Conservation (phyloP, 30 jellyfish, hydroid and myxozoan species). For the Sanderia malayensis region DNA sequence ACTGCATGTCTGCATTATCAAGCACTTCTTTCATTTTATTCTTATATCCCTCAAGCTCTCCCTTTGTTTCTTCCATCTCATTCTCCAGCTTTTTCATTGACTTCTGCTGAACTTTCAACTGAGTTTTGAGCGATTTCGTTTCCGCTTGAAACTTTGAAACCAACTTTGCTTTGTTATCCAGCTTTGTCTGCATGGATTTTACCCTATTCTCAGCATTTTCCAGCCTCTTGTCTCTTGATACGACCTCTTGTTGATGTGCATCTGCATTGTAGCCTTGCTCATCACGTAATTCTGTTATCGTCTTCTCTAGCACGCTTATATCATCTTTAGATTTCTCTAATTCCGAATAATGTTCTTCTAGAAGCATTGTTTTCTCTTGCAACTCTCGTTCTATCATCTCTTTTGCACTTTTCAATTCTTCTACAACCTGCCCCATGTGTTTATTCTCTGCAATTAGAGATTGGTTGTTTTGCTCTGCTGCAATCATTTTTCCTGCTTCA, state of each 20-base stretch:
- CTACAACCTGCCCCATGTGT: not conserved
- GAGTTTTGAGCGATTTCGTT: slow-evolving; percentile 49
- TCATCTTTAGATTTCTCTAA: not conserved
- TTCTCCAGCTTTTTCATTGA: slow-evolving; percentile 37
- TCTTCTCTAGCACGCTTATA: slow-evolving; percentile 25
- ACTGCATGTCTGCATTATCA: slow-evolving; percentile 13
- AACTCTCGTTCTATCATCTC: not conserved
- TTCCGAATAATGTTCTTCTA: slow-evolving; percentile 24
- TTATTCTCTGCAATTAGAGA: not conserved
- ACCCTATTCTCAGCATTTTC: slow-evolving; percentile 64
- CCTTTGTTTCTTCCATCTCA: slow-evolving; percentile 21
- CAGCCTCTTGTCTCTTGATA: slow-evolving; percentile 57
- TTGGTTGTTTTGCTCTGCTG: not conserved
- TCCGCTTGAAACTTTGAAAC: slow-evolving; percentile 62
- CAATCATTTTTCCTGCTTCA: not conserved
- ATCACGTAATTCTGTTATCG: slow-evolving; percentile 16
- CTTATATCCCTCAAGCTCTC: not conserved
- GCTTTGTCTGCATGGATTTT: slow-evolving; percentile 52
- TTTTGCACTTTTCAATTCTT: slow-evolving; percentile 9
- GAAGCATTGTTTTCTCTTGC: not conserved
- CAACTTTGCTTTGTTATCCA: slow-evolving; percentile 58
- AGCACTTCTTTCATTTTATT: not conserved
- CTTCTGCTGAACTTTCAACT: slow-evolving; percentile 52
- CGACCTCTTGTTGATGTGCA: slow-evolving; percentile 47
- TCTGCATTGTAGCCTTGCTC: slow-evolving; percentile 48